These are phyloP conservation scores for Isoperla grammatica DNA, from an alignment of 2,888 invertebrate species.

Conservation along the genomic window DNA sequence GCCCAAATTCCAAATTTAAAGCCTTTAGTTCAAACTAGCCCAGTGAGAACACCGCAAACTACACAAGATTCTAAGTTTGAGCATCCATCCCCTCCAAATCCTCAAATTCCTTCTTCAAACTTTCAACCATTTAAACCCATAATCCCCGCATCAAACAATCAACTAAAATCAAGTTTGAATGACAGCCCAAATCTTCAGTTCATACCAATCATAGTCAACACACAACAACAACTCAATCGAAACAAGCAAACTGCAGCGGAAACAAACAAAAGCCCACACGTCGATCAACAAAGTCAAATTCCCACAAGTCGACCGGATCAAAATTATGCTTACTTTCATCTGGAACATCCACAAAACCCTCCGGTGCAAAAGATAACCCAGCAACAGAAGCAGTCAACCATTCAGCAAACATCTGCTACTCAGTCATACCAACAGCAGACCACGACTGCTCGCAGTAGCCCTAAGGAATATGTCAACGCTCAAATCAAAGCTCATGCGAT, in stretches of 20 bases:
- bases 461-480: background rate
- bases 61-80: too few relatives aligned
- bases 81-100: background rate
- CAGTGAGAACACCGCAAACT: too few relatives aligned
- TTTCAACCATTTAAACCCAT: conserved; percentile 4
- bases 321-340: conserved; percentile 9
- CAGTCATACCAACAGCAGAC: background rate
- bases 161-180: background rate
- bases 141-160: background rate
- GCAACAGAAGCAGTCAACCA: background rate
- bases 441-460: background rate
- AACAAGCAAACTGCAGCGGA: background rate
- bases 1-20: too few relatives aligned
- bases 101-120: too few relatives aligned
- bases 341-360: background rate
- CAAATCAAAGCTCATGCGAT: background rate
- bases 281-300: background rate
- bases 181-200: conserved; percentile 6
- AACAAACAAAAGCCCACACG: background rate
- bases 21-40: too few relatives aligned
- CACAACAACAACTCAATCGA: background rate
- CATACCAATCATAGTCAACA: conserved; percentile 11
- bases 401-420: background rate
- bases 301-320: background rate
- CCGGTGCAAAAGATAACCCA: background rate